These are phyloP conservation scores for Hyla sarda DNA, from an alignment of 2,113 vertebrate genomes.

Conservation along the genomic window DNA sequence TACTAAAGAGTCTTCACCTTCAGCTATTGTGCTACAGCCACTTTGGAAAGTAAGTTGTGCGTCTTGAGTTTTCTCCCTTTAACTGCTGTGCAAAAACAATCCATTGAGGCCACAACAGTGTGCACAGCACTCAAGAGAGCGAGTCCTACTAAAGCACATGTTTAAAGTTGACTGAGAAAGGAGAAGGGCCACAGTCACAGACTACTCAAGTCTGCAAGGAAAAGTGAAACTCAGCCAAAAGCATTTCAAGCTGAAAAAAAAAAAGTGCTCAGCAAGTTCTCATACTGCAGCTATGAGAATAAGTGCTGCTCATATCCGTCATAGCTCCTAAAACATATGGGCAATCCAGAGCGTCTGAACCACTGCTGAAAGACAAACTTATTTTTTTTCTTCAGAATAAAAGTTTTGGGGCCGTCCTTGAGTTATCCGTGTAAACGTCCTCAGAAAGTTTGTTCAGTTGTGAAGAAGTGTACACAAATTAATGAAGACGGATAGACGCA, in stretches of 20 bases:
- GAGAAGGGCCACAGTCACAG: slow-evolving; percentile 60
- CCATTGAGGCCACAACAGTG: slow-evolving; percentile 83
- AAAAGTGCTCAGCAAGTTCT: slow-evolving; percentile 65
- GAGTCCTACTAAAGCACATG: slow-evolving; percentile 69
- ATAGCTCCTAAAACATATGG: slow-evolving; percentile 72
- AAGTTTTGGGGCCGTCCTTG: slow-evolving; percentile 79
- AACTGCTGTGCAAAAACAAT: slow-evolving; percentile 79
- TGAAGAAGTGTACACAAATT: slow-evolving; percentile 76
- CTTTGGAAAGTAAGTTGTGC: slow-evolving; percentile 73
- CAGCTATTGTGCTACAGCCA: slow-evolving; percentile 74
- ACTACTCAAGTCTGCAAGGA: slow-evolving; percentile 69
- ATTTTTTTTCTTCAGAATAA: slow-evolving; percentile 76
- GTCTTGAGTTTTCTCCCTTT: slow-evolving; percentile 77
- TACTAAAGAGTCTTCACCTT: slow-evolving; percentile 70
- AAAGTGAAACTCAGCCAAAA: slow-evolving; percentile 69
- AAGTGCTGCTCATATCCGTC: slow-evolving; percentile 73
- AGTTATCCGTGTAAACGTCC: slow-evolving; percentile 73
- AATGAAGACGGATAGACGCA: slow-evolving; percentile 74
- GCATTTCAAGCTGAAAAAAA: slow-evolving; percentile 70
- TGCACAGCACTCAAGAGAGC: slow-evolving; percentile 71
- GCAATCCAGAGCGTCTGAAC: slow-evolving; percentile 59
- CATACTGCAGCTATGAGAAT: slow-evolving; percentile 70
- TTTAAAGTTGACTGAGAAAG: slow-evolving; percentile 66
- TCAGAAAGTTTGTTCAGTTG: slow-evolving; percentile 74
- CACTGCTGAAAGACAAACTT: slow-evolving; percentile 20